Evolutionary conservation across 2,113 vertebrate species (phyloP).

Genomic region (Hippoglossus stenolepis): DNA sequence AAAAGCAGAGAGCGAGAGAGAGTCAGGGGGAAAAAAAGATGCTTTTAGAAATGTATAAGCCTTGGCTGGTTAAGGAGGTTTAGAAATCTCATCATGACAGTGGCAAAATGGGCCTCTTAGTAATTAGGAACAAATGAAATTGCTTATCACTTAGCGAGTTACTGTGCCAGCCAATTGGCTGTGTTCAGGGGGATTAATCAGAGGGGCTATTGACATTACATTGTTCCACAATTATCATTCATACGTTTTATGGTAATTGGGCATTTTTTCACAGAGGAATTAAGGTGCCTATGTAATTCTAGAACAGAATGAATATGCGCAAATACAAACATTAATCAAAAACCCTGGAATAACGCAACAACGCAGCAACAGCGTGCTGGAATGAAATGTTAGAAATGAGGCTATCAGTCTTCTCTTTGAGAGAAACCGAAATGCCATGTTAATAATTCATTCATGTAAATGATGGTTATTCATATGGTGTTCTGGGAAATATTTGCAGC

Average conservation of each 20-base stretch:
- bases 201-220: constrained; percentile 83
- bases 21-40: constrained; percentile 33
- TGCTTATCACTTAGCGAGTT: constrained; percentile 82
- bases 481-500: constrained; percentile 16
- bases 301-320: constrained; percentile 73
- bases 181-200: constrained; percentile 83
- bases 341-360: constrained; percentile 62
- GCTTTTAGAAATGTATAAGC: constrained; percentile 77
- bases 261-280: constrained; percentile 76
- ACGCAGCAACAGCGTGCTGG: constrained; percentile 50
- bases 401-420: constrained; percentile 41
- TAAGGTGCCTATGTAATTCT: constrained; percentile 75
- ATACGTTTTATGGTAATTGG: constrained; percentile 84
- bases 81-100: constrained; percentile 78
- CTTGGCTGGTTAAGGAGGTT: constrained; percentile 76
- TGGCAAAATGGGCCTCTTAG: constrained; percentile 77
- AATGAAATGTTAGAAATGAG: constrained; percentile 65
- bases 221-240: constrained; percentile 84
- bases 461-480: constrained; percentile 30
- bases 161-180: constrained; percentile 77
- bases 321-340: constrained; percentile 83
- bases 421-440: constrained; percentile 44
- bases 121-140: constrained; percentile 85
- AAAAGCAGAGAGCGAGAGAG: constrained; percentile 47
- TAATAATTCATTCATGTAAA: constrained; percentile 48